Evolutionary conservation across 2,888 invertebrate species (phyloP).

Genomic region (Caenorhabditis panamensis): DNA sequence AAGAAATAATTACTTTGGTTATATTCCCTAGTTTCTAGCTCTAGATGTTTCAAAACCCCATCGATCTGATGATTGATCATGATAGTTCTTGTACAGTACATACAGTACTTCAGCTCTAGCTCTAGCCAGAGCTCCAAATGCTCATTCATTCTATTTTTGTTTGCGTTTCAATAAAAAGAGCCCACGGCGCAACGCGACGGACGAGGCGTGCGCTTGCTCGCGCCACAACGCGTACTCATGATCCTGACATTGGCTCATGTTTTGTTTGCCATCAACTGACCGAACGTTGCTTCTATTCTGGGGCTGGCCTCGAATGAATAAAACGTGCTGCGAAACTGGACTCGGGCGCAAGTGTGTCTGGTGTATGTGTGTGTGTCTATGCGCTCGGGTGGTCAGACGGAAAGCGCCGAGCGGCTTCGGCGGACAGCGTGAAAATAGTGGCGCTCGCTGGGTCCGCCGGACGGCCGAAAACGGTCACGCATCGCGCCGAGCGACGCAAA

Average conservation of each 20-base stretch:
- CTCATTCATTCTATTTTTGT: conserved; percentile 47
- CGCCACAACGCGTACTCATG: conserved; percentile 56
- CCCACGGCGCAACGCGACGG: conserved; percentile 26
- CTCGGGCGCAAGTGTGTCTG: conserved; percentile 38
- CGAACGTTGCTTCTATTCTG: conserved; percentile 57
- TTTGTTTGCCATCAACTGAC: conserved; percentile 58
- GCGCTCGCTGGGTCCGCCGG: conserved; percentile 19
- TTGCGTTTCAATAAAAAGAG: conserved; percentile 40
- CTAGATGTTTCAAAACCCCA: no score
- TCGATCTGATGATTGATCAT: background rate
- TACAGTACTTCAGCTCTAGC: conserved; percentile 16
- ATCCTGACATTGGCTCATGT: conserved; percentile 61
- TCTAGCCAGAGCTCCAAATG: no score
- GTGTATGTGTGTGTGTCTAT: conserved; percentile 19
- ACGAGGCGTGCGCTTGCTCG: conserved; percentile 52
- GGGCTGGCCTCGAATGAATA: conserved; percentile 42
- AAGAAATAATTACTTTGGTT: no score
- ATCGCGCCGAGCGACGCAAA: conserved; percentile 54
- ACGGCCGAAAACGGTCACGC: conserved; percentile 55
- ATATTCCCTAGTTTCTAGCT: no score
- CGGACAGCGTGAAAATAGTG: conserved; percentile 55
- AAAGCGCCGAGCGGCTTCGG: conserved; percentile 28
- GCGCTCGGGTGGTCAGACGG: conserved; percentile 28
- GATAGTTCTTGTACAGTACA: conserved; percentile 11
- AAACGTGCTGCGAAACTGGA: conserved; percentile 59